These are phyloP conservation scores for Cryptoprocta ferox DNA, from an alignment of 2,797 vertebrate genomes.

Conservation along the genomic window DNA sequence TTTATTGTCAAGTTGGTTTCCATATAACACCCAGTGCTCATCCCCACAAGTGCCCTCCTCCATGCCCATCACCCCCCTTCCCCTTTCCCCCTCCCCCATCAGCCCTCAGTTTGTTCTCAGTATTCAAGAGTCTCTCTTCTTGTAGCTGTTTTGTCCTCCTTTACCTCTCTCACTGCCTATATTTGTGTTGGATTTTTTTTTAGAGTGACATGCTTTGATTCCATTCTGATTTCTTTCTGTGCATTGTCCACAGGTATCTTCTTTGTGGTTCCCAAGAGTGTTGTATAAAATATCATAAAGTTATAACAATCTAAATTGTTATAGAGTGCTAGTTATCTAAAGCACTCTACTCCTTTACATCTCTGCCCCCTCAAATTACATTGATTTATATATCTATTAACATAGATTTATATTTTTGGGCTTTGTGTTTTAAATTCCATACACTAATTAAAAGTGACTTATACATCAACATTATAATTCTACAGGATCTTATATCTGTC, in stretches of 20 bases:
- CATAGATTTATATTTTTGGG: neutral
- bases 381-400: neutral
- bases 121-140: too few species aligned
- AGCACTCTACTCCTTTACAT: neutral
- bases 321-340: too few species aligned
- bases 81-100: too few species aligned
- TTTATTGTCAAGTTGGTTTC: too few species aligned
- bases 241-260: neutral
- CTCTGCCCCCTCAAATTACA: neutral
- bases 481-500: neutral
- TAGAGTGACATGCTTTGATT: neutral
- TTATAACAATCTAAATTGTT: too few species aligned
- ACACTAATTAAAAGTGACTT: neutral
- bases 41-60: too few species aligned
- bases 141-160: neutral
- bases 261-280: neutral
- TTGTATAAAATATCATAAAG: neutral
- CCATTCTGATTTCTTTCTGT: neutral
- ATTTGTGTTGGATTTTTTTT: neutral
- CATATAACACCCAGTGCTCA: too few species aligned
- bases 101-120: too few species aligned
- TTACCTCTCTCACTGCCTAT: neutral
- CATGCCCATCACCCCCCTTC: too few species aligned
- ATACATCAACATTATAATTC: neutral
- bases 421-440: neutral